A percentile compares a stretch with the other conserved stretches of the same genome.
Conservation (phyloP, 1,140 invertebrate genomes). For the Schlechtendalia chinensis region DNA sequence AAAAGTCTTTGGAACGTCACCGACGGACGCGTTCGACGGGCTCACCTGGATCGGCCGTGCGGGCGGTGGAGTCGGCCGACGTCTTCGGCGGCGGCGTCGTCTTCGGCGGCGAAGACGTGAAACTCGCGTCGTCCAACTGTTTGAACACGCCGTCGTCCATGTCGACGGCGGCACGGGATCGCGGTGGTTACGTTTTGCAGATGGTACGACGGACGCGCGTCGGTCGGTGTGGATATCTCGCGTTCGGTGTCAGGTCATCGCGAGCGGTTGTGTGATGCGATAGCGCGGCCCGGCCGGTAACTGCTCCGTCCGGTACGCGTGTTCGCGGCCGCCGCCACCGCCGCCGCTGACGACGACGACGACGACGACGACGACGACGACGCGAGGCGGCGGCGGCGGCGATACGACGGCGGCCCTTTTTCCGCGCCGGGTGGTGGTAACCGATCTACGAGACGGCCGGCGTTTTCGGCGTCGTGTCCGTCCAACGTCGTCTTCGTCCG, state of each 20-base stretch:
- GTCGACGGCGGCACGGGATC: background rate
- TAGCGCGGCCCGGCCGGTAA: constrained; percentile 44
- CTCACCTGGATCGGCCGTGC: constrained; percentile 19
- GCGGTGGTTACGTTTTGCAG: background rate
- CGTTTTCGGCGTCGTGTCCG: background rate
- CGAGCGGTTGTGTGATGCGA: constrained; percentile 32
- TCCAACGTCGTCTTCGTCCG: no score
- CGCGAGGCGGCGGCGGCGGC: constrained; percentile 9
- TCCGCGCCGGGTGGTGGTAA: background rate
- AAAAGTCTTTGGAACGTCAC: no score
- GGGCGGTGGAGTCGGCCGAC: constrained; percentile 1
- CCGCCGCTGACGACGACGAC: background rate
- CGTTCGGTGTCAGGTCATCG: constrained; percentile 42
- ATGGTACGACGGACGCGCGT: background rate
- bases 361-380: no score
- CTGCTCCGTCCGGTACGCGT: constrained; percentile 15
- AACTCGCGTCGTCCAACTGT: constrained; percentile 22
- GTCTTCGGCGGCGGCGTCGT: background rate
- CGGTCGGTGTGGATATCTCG: background rate
- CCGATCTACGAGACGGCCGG: background rate
- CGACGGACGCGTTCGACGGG: no score
- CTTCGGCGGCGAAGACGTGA: constrained; percentile 5
- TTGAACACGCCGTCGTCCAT: constrained; percentile 40
- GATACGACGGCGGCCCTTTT: background rate
- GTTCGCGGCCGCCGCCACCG: constrained; percentile 11